phyloP scores from a whole-genome alignment of 2,888 invertebrate species.

The Pimpla rufipes region DNA sequence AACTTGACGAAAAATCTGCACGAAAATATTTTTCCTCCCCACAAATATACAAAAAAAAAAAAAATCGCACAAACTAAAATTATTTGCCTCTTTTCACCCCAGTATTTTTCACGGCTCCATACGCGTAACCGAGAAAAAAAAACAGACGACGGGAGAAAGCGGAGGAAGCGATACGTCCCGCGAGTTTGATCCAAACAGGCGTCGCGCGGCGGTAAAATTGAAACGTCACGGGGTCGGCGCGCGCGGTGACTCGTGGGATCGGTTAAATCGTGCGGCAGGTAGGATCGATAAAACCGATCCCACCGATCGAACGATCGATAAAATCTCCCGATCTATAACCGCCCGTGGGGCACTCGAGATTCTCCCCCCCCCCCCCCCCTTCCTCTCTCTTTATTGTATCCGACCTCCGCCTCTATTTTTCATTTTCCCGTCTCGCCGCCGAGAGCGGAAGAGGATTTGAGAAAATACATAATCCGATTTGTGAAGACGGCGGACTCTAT shows the following conservation, averaged over 20 bases:
- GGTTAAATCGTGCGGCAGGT: constrained; percentile 41
- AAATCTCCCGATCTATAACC: constrained; percentile 50
- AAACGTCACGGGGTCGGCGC: constrained; percentile 36
- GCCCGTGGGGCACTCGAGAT: constrained; percentile 16
- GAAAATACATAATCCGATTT: constrained; percentile 53
- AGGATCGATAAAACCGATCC: constrained; percentile 51
- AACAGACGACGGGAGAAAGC: neutral
- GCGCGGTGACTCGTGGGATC: constrained; percentile 44
- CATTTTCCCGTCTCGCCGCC: neutral
- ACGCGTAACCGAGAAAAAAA: no score
- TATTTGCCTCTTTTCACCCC: no score
- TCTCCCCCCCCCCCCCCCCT: neutral
- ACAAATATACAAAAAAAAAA: no score
- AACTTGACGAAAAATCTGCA: no score
- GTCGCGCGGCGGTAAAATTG: constrained; percentile 52
- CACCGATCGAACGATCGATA: constrained; percentile 46
- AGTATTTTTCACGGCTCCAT: no score
- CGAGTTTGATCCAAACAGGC: constrained; percentile 4
- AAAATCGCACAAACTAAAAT: no score
- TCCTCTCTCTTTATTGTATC: constrained; percentile 1
- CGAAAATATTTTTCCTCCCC: no score
- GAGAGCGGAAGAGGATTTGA: constrained; percentile 22
- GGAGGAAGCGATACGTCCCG: constrained; percentile 1
- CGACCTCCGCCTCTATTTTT: constrained; percentile 21
- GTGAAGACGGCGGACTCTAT: constrained; percentile 54